Percentiles rank a stretch among this genome's conserved stretches.
phyloP scores from a whole-genome alignment of 2,888 invertebrate species.

The Ormyrus thymus region DNA sequence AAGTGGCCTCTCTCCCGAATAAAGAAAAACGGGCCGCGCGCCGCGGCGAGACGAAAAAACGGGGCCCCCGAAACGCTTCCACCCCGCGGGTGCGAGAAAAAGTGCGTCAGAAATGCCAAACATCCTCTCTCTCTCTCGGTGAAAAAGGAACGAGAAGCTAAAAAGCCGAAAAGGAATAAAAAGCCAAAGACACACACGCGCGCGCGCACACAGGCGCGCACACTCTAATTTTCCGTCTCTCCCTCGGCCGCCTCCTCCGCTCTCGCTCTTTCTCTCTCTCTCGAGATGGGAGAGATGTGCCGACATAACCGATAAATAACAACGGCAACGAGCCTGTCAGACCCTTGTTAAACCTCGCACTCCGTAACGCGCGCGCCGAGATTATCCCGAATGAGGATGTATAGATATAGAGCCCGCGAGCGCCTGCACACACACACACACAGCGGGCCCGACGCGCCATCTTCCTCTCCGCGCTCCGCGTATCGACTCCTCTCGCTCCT shows the following conservation, averaged over 20 bases:
- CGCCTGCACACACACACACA: no score
- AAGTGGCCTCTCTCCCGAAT: no score
- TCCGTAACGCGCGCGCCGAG: conserved; percentile 35
- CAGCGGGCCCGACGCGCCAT: background rate
- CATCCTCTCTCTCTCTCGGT: no score
- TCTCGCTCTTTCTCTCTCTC: conserved; percentile 7
- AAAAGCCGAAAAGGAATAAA: conserved; percentile 38
- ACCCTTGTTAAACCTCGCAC: conserved; percentile 73
- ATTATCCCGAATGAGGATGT: conserved; percentile 39
- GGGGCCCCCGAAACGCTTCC: no score
- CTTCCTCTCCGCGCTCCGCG: background rate
- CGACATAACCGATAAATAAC: conserved; percentile 75
- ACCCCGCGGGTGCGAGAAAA: no score
- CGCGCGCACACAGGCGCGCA: background rate
- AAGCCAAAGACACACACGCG: background rate
- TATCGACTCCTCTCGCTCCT: background rate
- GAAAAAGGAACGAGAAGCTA: conserved; percentile 41
- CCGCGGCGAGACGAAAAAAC: no score
- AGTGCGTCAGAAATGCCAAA: no score
- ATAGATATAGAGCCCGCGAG: no score
- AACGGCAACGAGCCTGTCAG: conserved; percentile 75
- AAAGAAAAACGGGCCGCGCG: no score
- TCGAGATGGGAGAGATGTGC: conserved; percentile 72
- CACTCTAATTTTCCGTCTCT: conserved; percentile 24
- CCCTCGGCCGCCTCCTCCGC: background rate